A percentile compares a stretch with the other conserved stretches of the same genome.
phyloP scores from a whole-genome alignment of 2,888 invertebrate genomes.

The Chrysomela aeneicollis region DNA sequence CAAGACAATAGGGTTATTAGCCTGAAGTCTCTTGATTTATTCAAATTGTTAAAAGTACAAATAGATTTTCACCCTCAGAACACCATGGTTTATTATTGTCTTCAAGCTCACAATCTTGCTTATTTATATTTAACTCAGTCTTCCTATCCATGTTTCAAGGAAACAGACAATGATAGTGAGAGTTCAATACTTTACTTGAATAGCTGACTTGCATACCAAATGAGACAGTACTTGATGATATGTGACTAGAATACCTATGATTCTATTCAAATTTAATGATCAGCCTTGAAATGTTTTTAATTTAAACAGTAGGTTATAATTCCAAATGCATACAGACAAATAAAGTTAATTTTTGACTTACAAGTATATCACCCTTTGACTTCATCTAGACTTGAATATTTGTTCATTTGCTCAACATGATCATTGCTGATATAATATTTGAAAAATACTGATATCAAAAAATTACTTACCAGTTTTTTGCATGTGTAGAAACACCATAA shows the following conservation, averaged over 20 bases:
- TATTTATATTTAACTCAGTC: neutral
- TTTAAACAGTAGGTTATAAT: neutral
- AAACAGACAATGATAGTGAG: constrained; percentile 1
- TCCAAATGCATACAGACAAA: too few relatives aligned
- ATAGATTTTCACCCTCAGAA: neutral
- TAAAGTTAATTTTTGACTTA: too few relatives aligned
- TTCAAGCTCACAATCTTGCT: too few relatives aligned
- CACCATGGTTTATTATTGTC: neutral
- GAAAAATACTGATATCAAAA: neutral
- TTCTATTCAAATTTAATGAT: neutral
- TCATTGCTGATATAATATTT: neutral
- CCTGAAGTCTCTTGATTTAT: neutral
- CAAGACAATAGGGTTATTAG: neutral
- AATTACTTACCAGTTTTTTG: constrained; percentile 85
- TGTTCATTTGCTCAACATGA: too few relatives aligned
- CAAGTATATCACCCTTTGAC: too few relatives aligned
- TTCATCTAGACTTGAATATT: too few relatives aligned
- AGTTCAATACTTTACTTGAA: neutral
- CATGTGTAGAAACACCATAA: constrained; percentile 97
- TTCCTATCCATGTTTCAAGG: neutral
- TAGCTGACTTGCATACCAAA: constrained; percentile 12
- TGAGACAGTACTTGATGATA: neutral
- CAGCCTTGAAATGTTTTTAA: neutral
- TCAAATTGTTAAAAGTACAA: neutral
- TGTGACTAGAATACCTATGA: constrained; percentile 4